These are phyloP conservation scores for Hemichromis elongatus DNA, from an alignment of 2,113 vertebrate genomes.

Conservation along the genomic window DNA sequence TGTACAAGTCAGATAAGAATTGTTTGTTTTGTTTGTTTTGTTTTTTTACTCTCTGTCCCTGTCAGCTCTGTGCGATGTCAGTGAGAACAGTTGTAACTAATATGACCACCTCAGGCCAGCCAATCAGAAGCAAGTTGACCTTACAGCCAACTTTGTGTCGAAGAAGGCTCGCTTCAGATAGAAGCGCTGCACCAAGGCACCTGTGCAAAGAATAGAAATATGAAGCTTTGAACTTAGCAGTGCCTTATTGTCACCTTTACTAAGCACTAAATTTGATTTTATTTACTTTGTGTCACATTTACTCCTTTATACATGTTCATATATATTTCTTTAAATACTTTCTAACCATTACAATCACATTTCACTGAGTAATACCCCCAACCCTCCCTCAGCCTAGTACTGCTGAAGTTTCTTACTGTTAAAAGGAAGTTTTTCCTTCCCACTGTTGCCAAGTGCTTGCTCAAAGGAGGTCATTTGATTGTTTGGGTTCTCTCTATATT, in stretches of 20 bases:
- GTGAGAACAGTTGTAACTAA: not conserved
- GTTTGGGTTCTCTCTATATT: too few relatives aligned
- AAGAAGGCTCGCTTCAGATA: rapidly evolving
- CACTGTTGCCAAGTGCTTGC: not conserved
- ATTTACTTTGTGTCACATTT: not conserved
- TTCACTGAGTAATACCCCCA: not conserved
- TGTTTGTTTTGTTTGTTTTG: too few relatives aligned
- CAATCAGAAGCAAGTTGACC: not conserved
- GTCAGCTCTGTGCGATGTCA: not conserved
- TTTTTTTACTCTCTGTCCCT: too few relatives aligned
- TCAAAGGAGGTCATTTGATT: too few relatives aligned
- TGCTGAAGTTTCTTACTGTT: not conserved
- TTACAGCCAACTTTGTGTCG: not conserved
- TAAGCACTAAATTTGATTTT: not conserved
- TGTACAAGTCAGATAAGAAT: not conserved
- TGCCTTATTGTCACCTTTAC: not conserved
- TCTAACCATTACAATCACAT: not conserved
- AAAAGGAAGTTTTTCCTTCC: not conserved
- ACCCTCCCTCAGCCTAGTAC: not conserved
- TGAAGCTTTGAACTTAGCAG: not conserved
- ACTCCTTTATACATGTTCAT: not conserved
- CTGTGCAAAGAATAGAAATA: not conserved
- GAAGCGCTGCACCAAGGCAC: not conserved
- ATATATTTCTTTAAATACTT: not conserved
- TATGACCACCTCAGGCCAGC: not conserved